phyloP scores from a whole-genome alignment of 2,113 vertebrate genomes.

The Daphoenositta chrysoptera region DNA sequence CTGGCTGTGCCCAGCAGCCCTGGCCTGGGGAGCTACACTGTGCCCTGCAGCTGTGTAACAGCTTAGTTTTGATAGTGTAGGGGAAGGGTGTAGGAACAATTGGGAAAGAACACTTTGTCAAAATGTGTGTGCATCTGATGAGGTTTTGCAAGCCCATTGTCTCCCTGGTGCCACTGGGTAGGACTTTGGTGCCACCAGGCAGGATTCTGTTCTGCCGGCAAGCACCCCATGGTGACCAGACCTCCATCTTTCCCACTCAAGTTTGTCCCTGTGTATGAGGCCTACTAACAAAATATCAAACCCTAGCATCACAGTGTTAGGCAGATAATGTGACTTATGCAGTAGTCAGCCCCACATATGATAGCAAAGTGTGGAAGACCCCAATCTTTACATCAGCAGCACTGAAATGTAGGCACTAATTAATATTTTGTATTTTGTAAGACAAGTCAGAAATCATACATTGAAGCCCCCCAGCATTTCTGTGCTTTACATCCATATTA shows the following conservation, averaged over 20 bases:
- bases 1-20: background rate
- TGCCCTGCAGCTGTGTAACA: background rate
- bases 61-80: background rate
- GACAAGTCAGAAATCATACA: background rate
- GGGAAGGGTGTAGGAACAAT: background rate
- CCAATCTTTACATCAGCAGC: background rate
- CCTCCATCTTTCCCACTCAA: background rate
- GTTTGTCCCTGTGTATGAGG: background rate
- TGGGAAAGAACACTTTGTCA: background rate
- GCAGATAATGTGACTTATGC: rapidly evolving
- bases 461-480: background rate
- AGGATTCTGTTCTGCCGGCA: background rate
- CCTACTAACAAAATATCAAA: background rate
- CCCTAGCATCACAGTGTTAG: background rate
- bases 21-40: background rate
- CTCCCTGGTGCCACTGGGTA: background rate
- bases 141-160: background rate
- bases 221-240: background rate
- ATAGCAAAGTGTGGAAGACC: background rate
- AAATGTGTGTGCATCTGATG: background rate
- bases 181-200: background rate
- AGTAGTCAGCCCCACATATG: rapidly evolving
- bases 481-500: background rate
- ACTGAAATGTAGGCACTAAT: background rate
- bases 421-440: background rate